Evolutionary conservation across 2,113 vertebrate species (phyloP).

Genomic region (Varanus komodoensis): DNA sequence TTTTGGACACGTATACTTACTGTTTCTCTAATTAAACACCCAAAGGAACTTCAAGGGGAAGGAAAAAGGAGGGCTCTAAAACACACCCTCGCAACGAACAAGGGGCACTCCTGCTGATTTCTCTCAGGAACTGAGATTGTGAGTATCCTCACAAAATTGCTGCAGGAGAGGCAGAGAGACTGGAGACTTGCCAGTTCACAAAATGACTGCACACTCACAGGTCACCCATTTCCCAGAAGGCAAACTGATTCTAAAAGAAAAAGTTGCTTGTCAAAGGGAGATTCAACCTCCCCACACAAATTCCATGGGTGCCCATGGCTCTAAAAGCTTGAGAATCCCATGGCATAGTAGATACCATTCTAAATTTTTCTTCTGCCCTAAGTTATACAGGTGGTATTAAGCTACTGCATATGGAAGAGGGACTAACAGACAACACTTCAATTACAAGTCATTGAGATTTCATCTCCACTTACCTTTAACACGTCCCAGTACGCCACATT

Average conservation of each 20-base stretch:
- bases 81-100: background rate
- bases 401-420: background rate
- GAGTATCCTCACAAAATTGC: too few species aligned
- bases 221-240: too few species aligned
- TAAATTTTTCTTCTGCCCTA: background rate
- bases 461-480: slow-evolving; percentile 85
- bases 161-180: too few species aligned
- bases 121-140: background rate
- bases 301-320: too few species aligned
- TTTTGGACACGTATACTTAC: too few species aligned
- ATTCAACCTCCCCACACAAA: too few species aligned
- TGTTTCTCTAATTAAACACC: background rate
- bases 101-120: background rate
- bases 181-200: too few species aligned
- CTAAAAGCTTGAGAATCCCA: too few species aligned
- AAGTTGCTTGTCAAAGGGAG: too few species aligned
- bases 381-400: background rate
- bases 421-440: background rate
- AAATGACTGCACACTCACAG: too few species aligned
- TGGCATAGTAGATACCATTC: background rate
- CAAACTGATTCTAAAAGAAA: too few species aligned
- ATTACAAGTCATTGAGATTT: slow-evolving; percentile 6
- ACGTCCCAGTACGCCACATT: slow-evolving; percentile 99
- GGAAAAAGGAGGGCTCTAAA: background rate
- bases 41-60: background rate